A percentile compares a stretch with the other conserved stretches of the same genome.
These are phyloP conservation scores for Sphyrna mokarran DNA, from an alignment of 2,113 vertebrate genomes.

Conservation along the genomic window DNA sequence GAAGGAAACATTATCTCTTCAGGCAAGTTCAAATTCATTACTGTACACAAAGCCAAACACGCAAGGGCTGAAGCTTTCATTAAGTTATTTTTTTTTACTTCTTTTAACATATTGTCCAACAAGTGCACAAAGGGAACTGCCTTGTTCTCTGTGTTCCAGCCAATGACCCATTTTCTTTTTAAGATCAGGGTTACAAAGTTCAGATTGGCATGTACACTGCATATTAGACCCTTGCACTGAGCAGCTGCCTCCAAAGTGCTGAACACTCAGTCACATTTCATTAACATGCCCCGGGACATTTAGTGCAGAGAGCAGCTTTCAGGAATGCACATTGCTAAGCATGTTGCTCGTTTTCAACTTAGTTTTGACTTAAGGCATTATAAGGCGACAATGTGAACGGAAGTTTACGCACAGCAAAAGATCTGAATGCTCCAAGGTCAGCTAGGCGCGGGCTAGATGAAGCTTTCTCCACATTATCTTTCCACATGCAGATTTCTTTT, in stretches of 20 bases:
- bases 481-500: background rate
- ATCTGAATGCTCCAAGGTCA: background rate
- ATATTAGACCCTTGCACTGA: constrained; percentile 10
- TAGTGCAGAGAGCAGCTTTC: constrained; percentile 2
- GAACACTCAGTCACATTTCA: constrained; percentile 33
- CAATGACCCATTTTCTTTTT: constrained; percentile 32
- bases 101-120: constrained; percentile 43
- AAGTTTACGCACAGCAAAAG: background rate
- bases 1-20: constrained; percentile 76
- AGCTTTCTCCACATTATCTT: background rate
- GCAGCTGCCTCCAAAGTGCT: constrained; percentile 14
- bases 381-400: background rate
- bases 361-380: background rate
- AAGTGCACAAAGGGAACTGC: constrained; percentile 30
- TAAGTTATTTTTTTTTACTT: constrained; percentile 59
- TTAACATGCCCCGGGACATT: background rate
- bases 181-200: constrained; percentile 36
- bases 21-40: constrained; percentile 64
- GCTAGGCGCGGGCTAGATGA: background rate
- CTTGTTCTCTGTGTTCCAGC: constrained; percentile 36
- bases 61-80: constrained; percentile 53
- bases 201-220: constrained; percentile 29
- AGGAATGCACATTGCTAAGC: background rate
- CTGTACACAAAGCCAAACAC: constrained; percentile 54
- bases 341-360: background rate